Evolutionary conservation across 2,888 invertebrate genomes (phyloP), one percentile per base, ranked within the genome.

Genomic region (Drosophila atripex): DNA sequence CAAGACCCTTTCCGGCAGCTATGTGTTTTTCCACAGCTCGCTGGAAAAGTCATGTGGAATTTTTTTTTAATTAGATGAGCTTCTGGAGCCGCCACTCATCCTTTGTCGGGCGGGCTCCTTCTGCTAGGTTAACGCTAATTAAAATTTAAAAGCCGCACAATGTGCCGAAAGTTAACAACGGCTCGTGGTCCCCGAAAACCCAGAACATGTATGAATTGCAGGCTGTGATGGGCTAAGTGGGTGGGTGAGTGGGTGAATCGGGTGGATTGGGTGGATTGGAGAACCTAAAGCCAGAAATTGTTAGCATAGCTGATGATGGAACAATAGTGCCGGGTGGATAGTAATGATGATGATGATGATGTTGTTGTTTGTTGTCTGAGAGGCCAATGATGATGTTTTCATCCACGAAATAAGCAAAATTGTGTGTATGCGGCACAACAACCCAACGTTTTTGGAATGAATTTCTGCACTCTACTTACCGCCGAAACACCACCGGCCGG

Each of bases 401-500:
- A 71, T 71, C 85, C 85, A 73, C 85, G 71, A 56, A 65, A 69
- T 47, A 78, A 75, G 73, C 66, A 52, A 70, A 68, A 63, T 35
- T 41, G 23, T 60, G 28, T 60, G 60, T 47, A 53, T 51, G 50
- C 23, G 46, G 18, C 41, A 16, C 41, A 41, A 41, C 8, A 41
- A 41, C 16, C 35, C 35, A 7, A 12, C 11, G 32, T 32, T 35
- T 35, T 35, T 7, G 35, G 7, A n/a, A 35, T 35, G 30, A 14
- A 45, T 45, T 12, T 21, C 18, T 21, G 14, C 3, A 6, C 21
- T 43, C 11, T 28, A 90, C 96, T 95, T 92, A 96, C 96, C 96
- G 91, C 95, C 95, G 91, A 97, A 97, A 92, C 96, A 97, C 96
- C 96, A 96, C 91, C 95, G 93, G 88, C 95, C 95, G 70, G 96